A percentile compares a stretch with the other conserved stretches of the same genome.
Evolutionary conservation across 2,888 invertebrate genomes (phyloP).

Genomic region (Drosophila prostipennis): DNA sequence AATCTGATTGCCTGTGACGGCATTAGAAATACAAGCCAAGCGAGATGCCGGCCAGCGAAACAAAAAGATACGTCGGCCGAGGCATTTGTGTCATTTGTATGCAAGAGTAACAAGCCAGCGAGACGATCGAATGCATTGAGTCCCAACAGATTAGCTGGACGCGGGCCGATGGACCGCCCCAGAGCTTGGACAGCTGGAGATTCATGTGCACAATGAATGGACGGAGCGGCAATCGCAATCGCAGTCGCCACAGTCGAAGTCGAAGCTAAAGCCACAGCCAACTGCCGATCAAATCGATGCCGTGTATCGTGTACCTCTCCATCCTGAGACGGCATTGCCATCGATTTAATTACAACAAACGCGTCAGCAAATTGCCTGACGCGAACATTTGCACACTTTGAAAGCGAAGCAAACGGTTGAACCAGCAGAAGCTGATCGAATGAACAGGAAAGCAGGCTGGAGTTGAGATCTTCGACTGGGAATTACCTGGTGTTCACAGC

Average conservation of each 20-base stretch:
- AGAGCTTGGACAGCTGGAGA: constrained; percentile 73
- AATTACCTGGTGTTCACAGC: constrained; percentile 1
- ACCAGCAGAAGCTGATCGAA: constrained; percentile 20
- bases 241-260: not conserved
- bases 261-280: constrained; percentile 8
- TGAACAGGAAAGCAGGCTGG: constrained; percentile 14
- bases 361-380: constrained; percentile 81
- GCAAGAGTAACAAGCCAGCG: constrained; percentile 81
- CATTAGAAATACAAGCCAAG: constrained; percentile 70
- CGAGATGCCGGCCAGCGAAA: constrained; percentile 51
- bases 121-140: constrained; percentile 64
- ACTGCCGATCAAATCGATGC: constrained; percentile 73
- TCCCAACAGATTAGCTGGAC: constrained; percentile 72
- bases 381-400: constrained; percentile 81
- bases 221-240: constrained; percentile 34
- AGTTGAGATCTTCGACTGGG: not conserved
- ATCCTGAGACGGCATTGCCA: constrained; percentile 48
- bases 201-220: constrained; percentile 78
- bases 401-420: constrained; percentile 61
- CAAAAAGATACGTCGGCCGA: constrained; percentile 70
- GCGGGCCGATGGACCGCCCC: constrained; percentile 72
- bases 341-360: constrained; percentile 81
- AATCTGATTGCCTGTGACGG: constrained; percentile 78
- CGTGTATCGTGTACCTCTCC: constrained; percentile 40
- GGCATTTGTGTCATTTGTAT: constrained; percentile 83